phyloP scores from a whole-genome alignment of 2,113 vertebrate genomes.

The Felis chaus region DNA sequence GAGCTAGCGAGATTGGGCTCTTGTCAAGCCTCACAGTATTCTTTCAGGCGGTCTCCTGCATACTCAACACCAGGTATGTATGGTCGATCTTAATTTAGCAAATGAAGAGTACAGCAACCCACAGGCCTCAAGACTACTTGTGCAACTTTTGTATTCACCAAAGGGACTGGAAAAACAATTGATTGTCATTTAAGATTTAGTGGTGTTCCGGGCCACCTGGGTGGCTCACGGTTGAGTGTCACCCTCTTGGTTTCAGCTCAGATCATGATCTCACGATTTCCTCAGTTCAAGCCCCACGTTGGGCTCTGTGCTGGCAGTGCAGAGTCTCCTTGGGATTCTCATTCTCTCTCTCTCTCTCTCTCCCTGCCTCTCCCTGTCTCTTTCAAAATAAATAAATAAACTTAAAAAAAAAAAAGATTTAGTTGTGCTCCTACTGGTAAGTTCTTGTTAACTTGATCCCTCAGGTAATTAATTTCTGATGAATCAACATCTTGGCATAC shows the following conservation, averaged over 20 bases:
- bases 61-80: not conserved
- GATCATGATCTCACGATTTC: no score
- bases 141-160: not conserved
- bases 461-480: not conserved
- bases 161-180: not conserved
- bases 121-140: not conserved
- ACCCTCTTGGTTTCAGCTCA: no score
- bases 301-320: no score
- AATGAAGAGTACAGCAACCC: not conserved
- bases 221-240: no score
- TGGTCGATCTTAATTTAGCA: not conserved
- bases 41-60: not conserved
- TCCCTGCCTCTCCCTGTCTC: no score
- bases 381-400: no score
- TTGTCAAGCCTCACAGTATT: not conserved
- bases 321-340: no score
- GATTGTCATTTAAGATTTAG: not conserved
- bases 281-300: no score
- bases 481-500: not conserved
- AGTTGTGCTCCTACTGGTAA: not conserved
- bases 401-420: not conserved
- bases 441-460: conserved; percentile 16
- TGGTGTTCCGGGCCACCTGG: not conserved
- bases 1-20: not conserved
- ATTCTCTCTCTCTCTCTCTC: no score